Conservation (phyloP, 2,888 invertebrate species). For the Pandemis cinnamomeana region DNA sequence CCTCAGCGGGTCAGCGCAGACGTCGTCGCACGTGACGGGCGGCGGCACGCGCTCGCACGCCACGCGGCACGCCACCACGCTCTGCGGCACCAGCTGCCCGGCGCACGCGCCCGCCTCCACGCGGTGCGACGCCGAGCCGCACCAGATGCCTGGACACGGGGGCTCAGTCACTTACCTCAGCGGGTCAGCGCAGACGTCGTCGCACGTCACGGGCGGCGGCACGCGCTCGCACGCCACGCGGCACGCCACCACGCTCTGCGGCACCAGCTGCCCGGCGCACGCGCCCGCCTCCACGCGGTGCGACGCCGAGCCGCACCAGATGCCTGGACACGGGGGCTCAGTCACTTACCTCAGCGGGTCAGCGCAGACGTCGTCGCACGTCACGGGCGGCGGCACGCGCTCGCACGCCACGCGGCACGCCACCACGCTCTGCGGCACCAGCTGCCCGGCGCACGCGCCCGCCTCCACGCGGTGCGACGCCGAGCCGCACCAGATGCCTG, state of each 20-base stretch:
- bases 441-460: constrained; percentile 72
- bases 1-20: constrained; percentile 73
- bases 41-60: constrained; percentile 59
- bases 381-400: constrained; percentile 49
- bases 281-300: constrained; percentile 75
- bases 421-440: constrained; percentile 69
- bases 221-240: constrained; percentile 63
- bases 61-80: constrained; percentile 66
- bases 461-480: constrained; percentile 74
- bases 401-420: constrained; percentile 69
- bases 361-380: constrained; percentile 67
- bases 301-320: constrained; percentile 76
- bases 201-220: constrained; percentile 58
- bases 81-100: constrained; percentile 70
- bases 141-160: constrained; percentile 75
- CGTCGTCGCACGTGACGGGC: constrained; percentile 60
- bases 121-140: constrained; percentile 72
- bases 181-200: constrained; percentile 68
- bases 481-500: constrained; percentile 77
- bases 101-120: constrained; percentile 76
- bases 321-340: no score
- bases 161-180: constrained; percentile 69
- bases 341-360: constrained; percentile 71
- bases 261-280: constrained; percentile 74
- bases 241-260: constrained; percentile 67